Base-by-base conservation (phyloP, 2,888 invertebrate species). In the Griposia aprilina region DNA sequence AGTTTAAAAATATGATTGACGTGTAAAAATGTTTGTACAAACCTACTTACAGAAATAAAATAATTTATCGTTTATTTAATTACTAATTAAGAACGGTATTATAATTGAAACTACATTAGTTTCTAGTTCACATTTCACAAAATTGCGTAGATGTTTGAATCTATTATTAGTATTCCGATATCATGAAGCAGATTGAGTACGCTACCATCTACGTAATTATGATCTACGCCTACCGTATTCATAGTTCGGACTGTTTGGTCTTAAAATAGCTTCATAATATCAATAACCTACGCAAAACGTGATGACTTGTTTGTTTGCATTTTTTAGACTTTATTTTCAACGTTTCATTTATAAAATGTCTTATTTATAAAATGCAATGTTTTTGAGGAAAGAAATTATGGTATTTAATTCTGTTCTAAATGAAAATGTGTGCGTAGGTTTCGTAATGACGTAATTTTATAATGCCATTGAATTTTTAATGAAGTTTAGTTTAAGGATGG, bases 91-190 rank as follows among this genome's bases (percentile, higher is more conserved):
- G 17, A 60, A 17, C 17, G 20, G 10, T 20, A 10, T 26, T 15
- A 59, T 26, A n/a, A 45, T 45, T 59, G n/a, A 59, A 59, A 59
- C 7, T 59, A 26, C 59, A 59, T 26, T 15, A n/a, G n/a, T 13
- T 36, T 2, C 20, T 36, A 23, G 15, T 59, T 13, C 36, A 36
- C 13, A 23, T 1, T 1, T 63, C 45, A 26, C 17, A 66, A 66
- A 26, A 26, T 20, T 6, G 68, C 15, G 57, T 63, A 23, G 36
- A 36, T 57, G 48, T 62, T 48, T 1, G 5, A 8, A 76, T 41
- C 71, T 66, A 60, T 55, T 55, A 60, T 48, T 72, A 67, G 45
- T 62, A 23, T 48, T n/a, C 20, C 23, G 4, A 66, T 79, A 30
- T 67, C 41, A 10, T 30, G 3, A n/a, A 45, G 10, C 15, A 15